Percentiles rank a stretch among this genome's conserved stretches.
phyloP scores from a whole-genome alignment of 1,140 invertebrate genomes.

The Aporrectodea caliginosa region DNA sequence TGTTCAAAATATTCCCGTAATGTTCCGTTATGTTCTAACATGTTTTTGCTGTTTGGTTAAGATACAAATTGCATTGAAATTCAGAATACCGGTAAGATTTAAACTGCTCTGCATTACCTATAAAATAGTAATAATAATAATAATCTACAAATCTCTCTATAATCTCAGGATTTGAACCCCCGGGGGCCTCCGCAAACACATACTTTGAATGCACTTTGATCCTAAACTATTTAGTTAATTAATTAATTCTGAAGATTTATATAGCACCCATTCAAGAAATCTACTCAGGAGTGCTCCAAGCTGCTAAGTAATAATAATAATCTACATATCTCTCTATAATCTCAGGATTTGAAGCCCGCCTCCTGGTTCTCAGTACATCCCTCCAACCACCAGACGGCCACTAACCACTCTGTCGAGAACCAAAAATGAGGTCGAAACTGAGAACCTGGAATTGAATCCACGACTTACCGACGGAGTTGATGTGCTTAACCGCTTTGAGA shows the following conservation, averaged over 20 bases:
- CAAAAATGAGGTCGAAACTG: not conserved
- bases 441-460: not conserved
- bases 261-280: too few species aligned
- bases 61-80: not conserved
- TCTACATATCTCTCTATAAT: not conserved
- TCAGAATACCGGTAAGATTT: not conserved
- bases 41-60: not conserved
- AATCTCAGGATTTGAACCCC: not conserved
- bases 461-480: not conserved
- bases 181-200: too few species aligned
- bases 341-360: not conserved
- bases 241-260: too few species aligned
- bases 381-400: too few species aligned
- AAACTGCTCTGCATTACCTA: too few species aligned
- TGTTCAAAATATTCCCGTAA: too few species aligned
- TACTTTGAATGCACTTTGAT: not conserved
- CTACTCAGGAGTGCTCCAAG: too few species aligned
- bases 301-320: not conserved
- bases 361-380: too few species aligned
- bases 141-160: not conserved
- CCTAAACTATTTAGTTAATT: not conserved
- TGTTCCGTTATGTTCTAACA: too few species aligned
- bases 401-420: not conserved
- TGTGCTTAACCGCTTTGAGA: not conserved
- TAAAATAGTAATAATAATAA: not conserved